Base-by-base conservation (phyloP, 2,888 invertebrate genomes). In the Epirrhoe alternata region DNA sequence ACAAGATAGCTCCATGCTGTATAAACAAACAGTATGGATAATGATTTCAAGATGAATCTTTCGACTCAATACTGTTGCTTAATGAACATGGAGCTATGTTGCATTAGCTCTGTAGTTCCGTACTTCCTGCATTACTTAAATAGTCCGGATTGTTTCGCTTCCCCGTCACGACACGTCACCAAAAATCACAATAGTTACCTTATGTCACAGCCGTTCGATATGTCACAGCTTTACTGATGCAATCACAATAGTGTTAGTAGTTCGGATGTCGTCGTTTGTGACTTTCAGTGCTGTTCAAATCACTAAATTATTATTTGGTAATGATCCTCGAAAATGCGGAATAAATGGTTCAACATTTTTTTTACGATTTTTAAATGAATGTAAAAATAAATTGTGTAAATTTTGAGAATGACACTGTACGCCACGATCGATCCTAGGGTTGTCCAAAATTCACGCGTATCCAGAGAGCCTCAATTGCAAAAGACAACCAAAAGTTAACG, bases 171-270 rank as follows among this genome's bases (percentile, higher is more conserved):
- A 81, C 81, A 79, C 75, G 83, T 88, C 91, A 91, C 92, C 92
- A 92, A 91, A 92, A 90, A 92, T 90, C 92, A 92, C 92, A 92
- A 91, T 89, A 92, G 92, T 92, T 92, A 92, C 92, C 92, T 90
- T 86, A 87, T 84, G 84, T 90, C 89, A 89, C 91, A 87, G 88
- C 89, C 91, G 89, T 89, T 91, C 86, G 86, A 88, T 88, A 85
- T 86, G 84, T 86, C 92, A 91, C 92, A 90, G 92, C 92, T 92
- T 92, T 90, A 92, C 87, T 85, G 82, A 87, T 88, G 85, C 88
- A 86, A 90, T 90, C 90, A 89, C 90, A 88, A 86, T 88, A 85
- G 79, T 73, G 82, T 78, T 63, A 64, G 59, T 84, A 83, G 81
- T 85, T 72, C 64, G 72, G 66, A 68, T 71, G 66, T 65, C 58